Evolutionary conservation across 2,797 vertebrate genomes (phyloP).

Genomic region (Geotrypetes seraphini): DNA sequence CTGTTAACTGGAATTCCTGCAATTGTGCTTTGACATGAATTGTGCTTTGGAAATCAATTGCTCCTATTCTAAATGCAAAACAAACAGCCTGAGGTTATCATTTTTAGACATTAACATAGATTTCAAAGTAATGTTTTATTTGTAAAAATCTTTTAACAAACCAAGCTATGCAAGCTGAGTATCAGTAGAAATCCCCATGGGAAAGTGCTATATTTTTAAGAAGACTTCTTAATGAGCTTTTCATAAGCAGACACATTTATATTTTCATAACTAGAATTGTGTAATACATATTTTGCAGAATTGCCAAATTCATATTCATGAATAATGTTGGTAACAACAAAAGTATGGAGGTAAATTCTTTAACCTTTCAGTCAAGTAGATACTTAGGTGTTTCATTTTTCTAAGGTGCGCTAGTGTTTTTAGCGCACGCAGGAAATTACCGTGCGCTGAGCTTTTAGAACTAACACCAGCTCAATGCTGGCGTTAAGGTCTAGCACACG

Average conservation of each 20-base stretch:
- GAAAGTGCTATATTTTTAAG: too few relatives aligned
- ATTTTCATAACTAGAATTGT: slow-evolving; percentile 14
- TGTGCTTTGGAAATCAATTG: slow-evolving; percentile 38
- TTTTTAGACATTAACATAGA: slow-evolving; percentile 6
- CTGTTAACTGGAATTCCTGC: slow-evolving; percentile 53
- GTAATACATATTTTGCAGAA: slow-evolving; percentile 19
- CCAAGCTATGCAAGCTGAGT: slow-evolving; percentile 17
- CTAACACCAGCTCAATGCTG: too few relatives aligned
- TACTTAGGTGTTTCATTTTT: neutral
- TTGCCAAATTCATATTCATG: slow-evolving; percentile 7
- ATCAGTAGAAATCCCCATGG: neutral
- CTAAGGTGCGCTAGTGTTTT: too few relatives aligned
- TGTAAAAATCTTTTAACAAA: slow-evolving; percentile 27
- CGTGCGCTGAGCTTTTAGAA: too few relatives aligned
- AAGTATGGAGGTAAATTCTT: neutral
- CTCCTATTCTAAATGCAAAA: slow-evolving; percentile 16
- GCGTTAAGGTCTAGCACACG: too few relatives aligned
- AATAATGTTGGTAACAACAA: slow-evolving; percentile 11
- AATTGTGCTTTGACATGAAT: slow-evolving; percentile 57
- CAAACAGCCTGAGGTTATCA: slow-evolving; percentile 38
- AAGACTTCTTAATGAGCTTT: too few relatives aligned
- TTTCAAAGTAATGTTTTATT: slow-evolving; percentile 4
- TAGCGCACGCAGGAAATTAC: too few relatives aligned
- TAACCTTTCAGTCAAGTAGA: neutral
- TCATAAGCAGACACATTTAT: slow-evolving; percentile 23